Evolutionary conservation across 2,113 vertebrate species (phyloP), one percentile per base, ranked within the genome.

Genomic region (Myiozetetes cayanensis): DNA sequence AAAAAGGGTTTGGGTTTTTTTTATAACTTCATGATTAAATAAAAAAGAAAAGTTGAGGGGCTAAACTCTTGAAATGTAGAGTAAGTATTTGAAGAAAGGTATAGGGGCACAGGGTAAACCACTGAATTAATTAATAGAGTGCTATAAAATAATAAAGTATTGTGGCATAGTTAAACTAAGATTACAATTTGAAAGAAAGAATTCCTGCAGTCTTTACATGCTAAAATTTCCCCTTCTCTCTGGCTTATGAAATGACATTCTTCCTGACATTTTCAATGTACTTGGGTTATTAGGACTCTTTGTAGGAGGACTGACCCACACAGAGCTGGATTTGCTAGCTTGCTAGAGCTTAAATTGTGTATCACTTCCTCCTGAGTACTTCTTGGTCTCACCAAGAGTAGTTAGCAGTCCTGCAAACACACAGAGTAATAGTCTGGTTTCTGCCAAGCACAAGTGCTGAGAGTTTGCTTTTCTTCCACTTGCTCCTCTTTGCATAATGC

Each of bases 251-350:
- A 71, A 63, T 41, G 1, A 0, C 4, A 46, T 12, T 8, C 10
- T 22, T 52, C 10, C 8, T 78, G 31, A 24, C 1, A 27, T 65
- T 82, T 89, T 50, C 9, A 14, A 3, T 12, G 16, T 50, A 12
- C 18, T 50, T 55, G 43, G 19, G 11, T 16, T 56, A 46, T 39
- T 37, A 49, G 49, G 8, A 20, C 4, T 59, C 11, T 2, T 13
- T 37, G 21, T n/a, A 20, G 22, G 27, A 59, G 7, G 7, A 55
- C 4, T 59, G 2, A 11, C 1, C 12, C 7, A 62, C 0, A 2
- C 14, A 18, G 14, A 39, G 6, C 10, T 9, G 21, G 24, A 33
- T 68, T 88, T 14, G 0, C 7, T 50, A n/a, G 3, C 27, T 47
- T 67, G 6, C 10, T 46, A 5, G 14, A 28, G 4, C 4, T 58